Conservation (phyloP, 2,888 invertebrate genomes). For the Esperia sulphurella region DNA sequence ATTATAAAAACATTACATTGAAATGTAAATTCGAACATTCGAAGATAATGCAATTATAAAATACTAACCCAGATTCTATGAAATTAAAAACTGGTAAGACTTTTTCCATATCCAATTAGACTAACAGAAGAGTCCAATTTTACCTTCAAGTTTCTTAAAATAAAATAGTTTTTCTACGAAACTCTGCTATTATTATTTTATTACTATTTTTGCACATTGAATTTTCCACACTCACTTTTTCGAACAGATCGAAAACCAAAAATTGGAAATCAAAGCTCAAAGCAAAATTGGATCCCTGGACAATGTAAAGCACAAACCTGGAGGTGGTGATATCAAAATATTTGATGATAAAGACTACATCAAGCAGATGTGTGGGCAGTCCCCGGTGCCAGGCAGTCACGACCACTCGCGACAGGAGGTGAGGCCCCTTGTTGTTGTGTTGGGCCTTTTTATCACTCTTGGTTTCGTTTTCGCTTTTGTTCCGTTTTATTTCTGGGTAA, state of each 20-base stretch:
- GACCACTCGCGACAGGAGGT: slow-evolving; percentile 73
- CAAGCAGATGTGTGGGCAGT: slow-evolving; percentile 82
- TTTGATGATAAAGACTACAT: slow-evolving; percentile 95
- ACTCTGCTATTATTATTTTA: slow-evolving; percentile 12
- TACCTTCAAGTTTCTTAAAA: too few species aligned
- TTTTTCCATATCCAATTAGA: too few species aligned
- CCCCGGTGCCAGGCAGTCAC: slow-evolving; percentile 58
- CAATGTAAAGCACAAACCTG: slow-evolving; percentile 94
- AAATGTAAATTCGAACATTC: too few species aligned
- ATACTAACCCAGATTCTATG: too few species aligned
- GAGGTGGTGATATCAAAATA: slow-evolving; percentile 96
- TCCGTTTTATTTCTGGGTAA: slow-evolving; percentile 35
- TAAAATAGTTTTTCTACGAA: slow-evolving; percentile 12
- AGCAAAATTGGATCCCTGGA: slow-evolving; percentile 95
- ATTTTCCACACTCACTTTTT: slow-evolving; percentile 54
- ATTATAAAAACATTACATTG: too few species aligned
- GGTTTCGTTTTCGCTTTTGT: slow-evolving; percentile 32
- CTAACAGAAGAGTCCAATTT: too few species aligned
- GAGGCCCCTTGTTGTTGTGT: slow-evolving; percentile 38
- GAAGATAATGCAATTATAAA: too few species aligned
- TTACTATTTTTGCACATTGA: slow-evolving; percentile 1
- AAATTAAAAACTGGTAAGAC: too few species aligned
- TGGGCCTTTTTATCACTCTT: slow-evolving; percentile 22
- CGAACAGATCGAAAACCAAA: slow-evolving; percentile 91
- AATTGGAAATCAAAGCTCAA: slow-evolving; percentile 94